Percentiles rank a stretch among this genome's conserved stretches.
Conservation (phyloP, 2,797 vertebrate genomes). For the Hippocampus kuda region DNA sequence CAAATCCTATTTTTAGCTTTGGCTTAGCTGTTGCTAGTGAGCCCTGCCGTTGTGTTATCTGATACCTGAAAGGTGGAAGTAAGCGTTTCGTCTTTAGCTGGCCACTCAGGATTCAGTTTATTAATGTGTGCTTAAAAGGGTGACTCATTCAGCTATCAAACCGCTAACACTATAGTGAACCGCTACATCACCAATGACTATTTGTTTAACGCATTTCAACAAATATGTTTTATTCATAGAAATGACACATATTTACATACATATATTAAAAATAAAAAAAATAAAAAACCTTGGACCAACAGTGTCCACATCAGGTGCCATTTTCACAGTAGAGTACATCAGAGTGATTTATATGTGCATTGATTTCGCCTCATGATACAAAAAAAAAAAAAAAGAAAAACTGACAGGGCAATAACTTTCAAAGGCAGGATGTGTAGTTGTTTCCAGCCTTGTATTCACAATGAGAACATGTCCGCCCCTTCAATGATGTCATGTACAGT, state of each 20-base stretch:
- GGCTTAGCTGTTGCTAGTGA: neutral
- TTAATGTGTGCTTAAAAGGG: neutral
- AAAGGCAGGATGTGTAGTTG: neutral
- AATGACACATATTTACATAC: neutral
- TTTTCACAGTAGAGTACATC: neutral
- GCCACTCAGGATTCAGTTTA: neutral
- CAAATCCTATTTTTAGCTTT: neutral
- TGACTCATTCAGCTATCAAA: neutral
- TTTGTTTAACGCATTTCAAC: too few species aligned
- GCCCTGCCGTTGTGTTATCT: neutral
- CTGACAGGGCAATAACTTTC: neutral
- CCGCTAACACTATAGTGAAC: neutral
- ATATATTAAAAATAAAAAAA: neutral
- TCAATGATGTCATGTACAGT: neutral
- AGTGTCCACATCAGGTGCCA: neutral
- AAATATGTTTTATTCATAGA: neutral
- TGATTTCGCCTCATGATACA: neutral
- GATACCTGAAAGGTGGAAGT: neutral
- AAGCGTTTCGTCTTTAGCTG: neutral
- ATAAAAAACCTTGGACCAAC: neutral
- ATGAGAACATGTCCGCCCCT: neutral
- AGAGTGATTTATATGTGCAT: neutral
- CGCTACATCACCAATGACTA: neutral
- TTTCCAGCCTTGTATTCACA: neutral
- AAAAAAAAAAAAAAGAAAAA: neutral